phyloP scores from a whole-genome alignment of 2,113 vertebrate genomes.

The Carollia perspicillata region DNA sequence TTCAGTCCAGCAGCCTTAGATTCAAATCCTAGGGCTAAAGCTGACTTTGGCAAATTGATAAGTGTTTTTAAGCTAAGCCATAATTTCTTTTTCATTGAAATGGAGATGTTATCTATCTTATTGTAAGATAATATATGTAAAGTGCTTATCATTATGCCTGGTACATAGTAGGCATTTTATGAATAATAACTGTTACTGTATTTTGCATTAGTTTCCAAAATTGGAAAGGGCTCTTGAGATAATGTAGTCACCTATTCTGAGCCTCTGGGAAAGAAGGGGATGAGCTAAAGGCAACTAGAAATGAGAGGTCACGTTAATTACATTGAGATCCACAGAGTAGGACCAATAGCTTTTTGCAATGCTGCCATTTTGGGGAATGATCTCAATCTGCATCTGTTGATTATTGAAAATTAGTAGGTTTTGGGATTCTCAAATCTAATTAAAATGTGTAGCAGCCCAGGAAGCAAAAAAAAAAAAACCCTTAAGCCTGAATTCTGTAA shows the following conservation, averaged over 20 bases:
- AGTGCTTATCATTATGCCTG: background rate
- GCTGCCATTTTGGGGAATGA: background rate
- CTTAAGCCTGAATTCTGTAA: background rate
- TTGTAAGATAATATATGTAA: background rate
- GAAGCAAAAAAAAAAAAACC: background rate
- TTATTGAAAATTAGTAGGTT: conserved; percentile 21
- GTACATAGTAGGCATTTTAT: background rate
- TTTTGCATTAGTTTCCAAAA: background rate
- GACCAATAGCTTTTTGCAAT: background rate
- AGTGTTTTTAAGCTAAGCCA: background rate
- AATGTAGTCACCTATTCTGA: background rate
- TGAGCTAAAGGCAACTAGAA: background rate
- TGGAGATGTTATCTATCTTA: background rate
- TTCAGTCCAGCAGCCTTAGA: background rate
- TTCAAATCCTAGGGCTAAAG: background rate
- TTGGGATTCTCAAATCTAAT: background rate
- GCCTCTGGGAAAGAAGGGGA: background rate
- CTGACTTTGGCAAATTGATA: background rate
- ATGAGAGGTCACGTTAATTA: background rate
- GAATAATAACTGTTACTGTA: background rate
- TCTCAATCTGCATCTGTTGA: background rate
- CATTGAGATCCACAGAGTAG: background rate
- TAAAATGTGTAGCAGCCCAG: background rate
- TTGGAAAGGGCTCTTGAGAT: background rate
- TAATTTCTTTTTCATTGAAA: background rate